Percentiles rank a stretch among this genome's conserved stretches.
Evolutionary conservation across 2,113 vertebrate species (phyloP).

Genomic region (Sigmodon hispidus): DNA sequence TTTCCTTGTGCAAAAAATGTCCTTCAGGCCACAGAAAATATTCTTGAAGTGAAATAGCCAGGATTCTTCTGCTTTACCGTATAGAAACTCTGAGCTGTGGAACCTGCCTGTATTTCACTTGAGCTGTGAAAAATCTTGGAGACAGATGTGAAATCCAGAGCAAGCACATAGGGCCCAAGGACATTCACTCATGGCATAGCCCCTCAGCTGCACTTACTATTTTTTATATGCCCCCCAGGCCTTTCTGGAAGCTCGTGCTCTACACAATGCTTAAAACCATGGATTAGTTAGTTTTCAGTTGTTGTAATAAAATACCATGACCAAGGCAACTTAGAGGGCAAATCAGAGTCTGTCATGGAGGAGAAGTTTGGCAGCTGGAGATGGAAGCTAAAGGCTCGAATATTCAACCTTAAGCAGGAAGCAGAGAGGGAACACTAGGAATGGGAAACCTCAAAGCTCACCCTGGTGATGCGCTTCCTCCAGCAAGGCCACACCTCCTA

Average conservation of each 20-base stretch:
- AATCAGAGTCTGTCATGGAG: not conserved
- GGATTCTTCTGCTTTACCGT: conserved; percentile 28
- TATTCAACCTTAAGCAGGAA: not conserved
- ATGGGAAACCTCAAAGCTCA: not conserved
- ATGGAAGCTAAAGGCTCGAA: not conserved
- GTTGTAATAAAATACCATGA: not conserved
- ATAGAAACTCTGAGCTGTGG: not conserved
- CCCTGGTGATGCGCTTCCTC: not conserved
- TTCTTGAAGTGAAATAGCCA: conserved; percentile 12
- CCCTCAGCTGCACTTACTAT: not conserved
- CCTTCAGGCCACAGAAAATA: not conserved
- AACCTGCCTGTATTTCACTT: not conserved
- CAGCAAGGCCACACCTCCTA: not conserved
- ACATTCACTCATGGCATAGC: not conserved
- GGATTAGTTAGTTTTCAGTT: not conserved
- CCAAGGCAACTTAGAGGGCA: not conserved
- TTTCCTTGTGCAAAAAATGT: not conserved
- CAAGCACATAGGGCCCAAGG: not conserved
- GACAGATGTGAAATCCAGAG: not conserved
- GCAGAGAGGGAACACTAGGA: not conserved
- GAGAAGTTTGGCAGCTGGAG: not conserved
- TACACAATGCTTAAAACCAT: not conserved
- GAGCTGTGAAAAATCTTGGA: conserved; percentile 1
- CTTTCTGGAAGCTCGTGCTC: not conserved
- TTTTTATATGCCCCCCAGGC: not conserved